Conservation (phyloP, 2,888 invertebrate species). For the Therioaphis trifolii region DNA sequence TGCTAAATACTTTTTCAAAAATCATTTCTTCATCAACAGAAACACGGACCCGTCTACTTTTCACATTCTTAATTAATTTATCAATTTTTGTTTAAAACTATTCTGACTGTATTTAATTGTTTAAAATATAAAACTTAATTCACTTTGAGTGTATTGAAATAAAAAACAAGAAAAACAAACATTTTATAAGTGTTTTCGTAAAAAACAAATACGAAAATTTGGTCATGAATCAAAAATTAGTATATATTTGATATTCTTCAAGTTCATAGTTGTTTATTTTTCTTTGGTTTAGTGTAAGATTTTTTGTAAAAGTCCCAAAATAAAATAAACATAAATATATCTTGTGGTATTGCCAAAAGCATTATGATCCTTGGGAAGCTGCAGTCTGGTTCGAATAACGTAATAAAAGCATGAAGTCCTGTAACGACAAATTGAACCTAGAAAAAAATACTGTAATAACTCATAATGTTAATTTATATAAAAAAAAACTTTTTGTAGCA, state of each 20-base stretch:
- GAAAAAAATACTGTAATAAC: conserved; percentile 64
- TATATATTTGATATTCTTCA: conserved; percentile 6
- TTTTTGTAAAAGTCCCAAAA: conserved; percentile 74
- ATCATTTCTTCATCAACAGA: no score
- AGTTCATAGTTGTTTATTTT: conserved; percentile 62
- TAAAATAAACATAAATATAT: conserved; percentile 72
- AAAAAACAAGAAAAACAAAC: not conserved
- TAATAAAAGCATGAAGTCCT: conserved; percentile 73
- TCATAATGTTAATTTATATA: no score
- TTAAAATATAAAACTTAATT: no score
- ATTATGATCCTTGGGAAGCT: conserved; percentile 72
- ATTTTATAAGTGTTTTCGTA: not conserved
- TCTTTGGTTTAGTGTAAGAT: conserved; percentile 70
- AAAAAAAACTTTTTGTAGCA: no score
- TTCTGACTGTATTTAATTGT: no score
- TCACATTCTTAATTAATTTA: no score
- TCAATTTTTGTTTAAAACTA: no score
- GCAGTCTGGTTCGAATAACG: conserved; percentile 71
- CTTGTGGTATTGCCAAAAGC: conserved; percentile 72
- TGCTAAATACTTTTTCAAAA: no score
- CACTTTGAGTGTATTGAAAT: no score
- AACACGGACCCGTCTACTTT: no score
- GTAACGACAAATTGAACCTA: conserved; percentile 78
- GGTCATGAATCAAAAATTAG: not conserved
- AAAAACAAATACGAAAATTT: not conserved